Evolutionary conservation across 2,797 vertebrate genomes (phyloP).

Genomic region (Acridotheres tristis): DNA sequence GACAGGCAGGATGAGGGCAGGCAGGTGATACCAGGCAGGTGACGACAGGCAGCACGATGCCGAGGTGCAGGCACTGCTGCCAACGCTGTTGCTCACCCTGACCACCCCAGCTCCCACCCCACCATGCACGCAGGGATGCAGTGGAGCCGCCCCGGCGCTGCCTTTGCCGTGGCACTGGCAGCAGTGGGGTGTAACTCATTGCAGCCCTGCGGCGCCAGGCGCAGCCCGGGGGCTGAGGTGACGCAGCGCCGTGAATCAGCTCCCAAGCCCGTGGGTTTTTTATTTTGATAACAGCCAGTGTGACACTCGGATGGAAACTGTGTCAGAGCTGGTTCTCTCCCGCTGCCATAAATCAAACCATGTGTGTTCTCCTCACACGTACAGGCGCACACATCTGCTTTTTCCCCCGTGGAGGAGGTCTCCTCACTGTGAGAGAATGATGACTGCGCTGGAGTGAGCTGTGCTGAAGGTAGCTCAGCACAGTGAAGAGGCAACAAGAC

Average conservation of each 20-base stretch:
- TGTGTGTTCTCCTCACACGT: conserved; percentile 44
- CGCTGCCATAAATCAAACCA: conserved; percentile 48
- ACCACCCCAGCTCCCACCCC: background rate
- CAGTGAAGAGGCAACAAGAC: background rate
- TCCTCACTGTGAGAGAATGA: background rate
- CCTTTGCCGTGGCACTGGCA: rapidly evolving
- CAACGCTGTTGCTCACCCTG: rapidly evolving
- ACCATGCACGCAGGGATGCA: rapidly evolving
- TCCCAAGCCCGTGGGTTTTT: background rate
- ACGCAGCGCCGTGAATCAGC: background rate
- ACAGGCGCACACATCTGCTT: conserved; percentile 3
- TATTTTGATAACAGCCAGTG: conserved; percentile 46
- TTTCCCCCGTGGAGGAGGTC: conserved; percentile 11
- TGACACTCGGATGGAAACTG: conserved; percentile 27
- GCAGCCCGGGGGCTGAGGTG: background rate
- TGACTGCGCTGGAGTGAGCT: background rate
- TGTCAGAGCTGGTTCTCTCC: conserved; percentile 35
- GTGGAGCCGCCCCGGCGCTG: rapidly evolving
- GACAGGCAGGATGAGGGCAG: background rate
- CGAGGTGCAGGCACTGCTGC: rapidly evolving
- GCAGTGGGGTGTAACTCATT: rapidly evolving
- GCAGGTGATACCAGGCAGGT: background rate
- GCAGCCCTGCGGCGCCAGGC: background rate
- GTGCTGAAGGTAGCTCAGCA: rapidly evolving
- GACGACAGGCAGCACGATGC: background rate